A percentile compares a stretch with the other conserved stretches of the same genome.
Evolutionary conservation across 2,888 invertebrate genomes (phyloP).

Genomic region (Opisthograptis luteolata): DNA sequence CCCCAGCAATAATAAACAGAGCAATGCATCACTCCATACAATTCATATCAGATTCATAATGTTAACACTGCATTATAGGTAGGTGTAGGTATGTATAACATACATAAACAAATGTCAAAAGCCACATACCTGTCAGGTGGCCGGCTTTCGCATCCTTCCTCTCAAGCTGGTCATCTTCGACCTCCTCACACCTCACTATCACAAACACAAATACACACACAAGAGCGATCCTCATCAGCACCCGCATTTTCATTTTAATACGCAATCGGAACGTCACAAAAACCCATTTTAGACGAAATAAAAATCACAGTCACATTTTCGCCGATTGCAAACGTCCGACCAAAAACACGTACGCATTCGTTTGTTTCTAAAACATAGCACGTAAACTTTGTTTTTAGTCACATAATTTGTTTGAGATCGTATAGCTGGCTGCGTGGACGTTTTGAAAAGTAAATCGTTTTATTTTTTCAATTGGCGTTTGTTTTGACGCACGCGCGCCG

Average conservation of each 20-base stretch:
- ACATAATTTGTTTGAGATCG: conserved; percentile 32
- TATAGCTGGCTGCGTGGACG: conserved; percentile 28
- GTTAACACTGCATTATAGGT: conserved; percentile 12
- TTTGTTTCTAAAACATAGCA: conserved; percentile 46
- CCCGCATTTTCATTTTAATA: conserved; percentile 72
- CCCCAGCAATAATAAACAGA: conserved; percentile 28
- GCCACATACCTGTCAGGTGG: conserved; percentile 61
- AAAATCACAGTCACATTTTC: conserved; percentile 79
- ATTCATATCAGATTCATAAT: neutral
- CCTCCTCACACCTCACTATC: conserved; percentile 64
- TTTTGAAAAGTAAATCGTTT: conserved; percentile 37
- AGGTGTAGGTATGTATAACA: neutral
- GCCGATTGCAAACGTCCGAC: conserved; percentile 51
- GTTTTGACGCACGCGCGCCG: conserved; percentile 57
- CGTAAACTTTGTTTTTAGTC: conserved; percentile 40
- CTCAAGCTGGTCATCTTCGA: conserved; percentile 56
- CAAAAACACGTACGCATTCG: conserved; percentile 37
- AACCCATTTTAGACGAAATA: conserved; percentile 65
- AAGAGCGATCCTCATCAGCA: conserved; percentile 68
- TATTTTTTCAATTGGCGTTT: conserved; percentile 48
- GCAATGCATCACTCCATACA: conserved; percentile 25
- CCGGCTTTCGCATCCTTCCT: conserved; percentile 63
- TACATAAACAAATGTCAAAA: conserved; percentile 13
- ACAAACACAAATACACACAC: conserved; percentile 69
- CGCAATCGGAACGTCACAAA: conserved; percentile 51